Percentiles rank a stretch among this genome's conserved stretches.
Conservation (phyloP, 2,888 invertebrate genomes). For the Drosophila borealis region DNA sequence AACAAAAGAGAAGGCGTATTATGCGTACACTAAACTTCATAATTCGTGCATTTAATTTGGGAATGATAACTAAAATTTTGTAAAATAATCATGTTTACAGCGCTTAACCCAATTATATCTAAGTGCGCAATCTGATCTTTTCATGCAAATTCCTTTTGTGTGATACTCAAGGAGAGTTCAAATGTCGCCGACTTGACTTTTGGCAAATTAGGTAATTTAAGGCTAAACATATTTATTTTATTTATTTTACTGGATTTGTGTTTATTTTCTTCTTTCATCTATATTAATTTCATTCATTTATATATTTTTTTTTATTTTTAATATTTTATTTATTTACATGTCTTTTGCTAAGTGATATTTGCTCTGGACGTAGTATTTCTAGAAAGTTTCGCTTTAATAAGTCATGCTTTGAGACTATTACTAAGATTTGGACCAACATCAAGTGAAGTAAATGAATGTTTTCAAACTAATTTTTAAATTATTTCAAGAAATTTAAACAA, state of each 20-base stretch:
- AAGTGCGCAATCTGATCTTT: neutral
- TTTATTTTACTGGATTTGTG: neutral
- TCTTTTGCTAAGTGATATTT: too few relatives aligned
- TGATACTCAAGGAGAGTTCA: conserved; percentile 13
- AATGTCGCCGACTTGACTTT: neutral
- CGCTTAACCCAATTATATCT: neutral
- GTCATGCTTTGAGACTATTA: too few relatives aligned
- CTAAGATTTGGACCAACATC: too few relatives aligned
- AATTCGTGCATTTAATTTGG: neutral
- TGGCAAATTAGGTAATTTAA: neutral
- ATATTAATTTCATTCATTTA: too few relatives aligned
- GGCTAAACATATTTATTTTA: neutral
- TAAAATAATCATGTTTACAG: neutral
- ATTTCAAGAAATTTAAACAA: too few relatives aligned
- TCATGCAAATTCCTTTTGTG: neutral
- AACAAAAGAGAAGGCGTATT: conserved; percentile 12
- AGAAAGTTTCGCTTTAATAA: too few relatives aligned
- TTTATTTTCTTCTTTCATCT: too few relatives aligned
- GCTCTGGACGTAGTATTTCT: too few relatives aligned
- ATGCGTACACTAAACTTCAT: neutral
- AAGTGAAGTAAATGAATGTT: too few relatives aligned
- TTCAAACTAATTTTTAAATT: too few relatives aligned
- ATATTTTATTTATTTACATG: too few relatives aligned
- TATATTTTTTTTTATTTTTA: too few relatives aligned
- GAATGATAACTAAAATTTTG: neutral